Conservation (phyloP, 2,797 vertebrate genomes). For the Falco concolor region DNA sequence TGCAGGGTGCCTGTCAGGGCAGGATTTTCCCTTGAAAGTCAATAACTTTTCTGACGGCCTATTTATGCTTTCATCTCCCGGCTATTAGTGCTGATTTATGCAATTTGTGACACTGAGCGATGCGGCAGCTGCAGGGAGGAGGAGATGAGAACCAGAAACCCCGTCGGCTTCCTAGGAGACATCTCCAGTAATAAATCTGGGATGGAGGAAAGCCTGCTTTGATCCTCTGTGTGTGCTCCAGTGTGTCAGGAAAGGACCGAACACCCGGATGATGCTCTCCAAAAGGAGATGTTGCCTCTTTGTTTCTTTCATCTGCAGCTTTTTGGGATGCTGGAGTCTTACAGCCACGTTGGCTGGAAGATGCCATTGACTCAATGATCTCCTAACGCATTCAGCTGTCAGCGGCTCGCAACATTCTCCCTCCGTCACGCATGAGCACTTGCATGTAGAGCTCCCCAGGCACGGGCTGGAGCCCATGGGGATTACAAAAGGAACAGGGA, state of each 20-base stretch:
- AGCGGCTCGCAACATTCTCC: not conserved
- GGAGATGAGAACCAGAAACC: not conserved
- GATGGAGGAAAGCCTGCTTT: not conserved
- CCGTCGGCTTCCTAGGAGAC: not conserved
- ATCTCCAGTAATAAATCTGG: not conserved
- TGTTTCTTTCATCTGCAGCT: not conserved
- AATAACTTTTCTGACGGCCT: not conserved
- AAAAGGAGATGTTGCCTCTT: not conserved
- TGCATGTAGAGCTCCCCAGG: not conserved
- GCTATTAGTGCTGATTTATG: not conserved
- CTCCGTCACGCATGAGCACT: not conserved
- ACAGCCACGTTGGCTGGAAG: not conserved
- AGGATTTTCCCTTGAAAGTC: not conserved
- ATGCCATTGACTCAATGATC: not conserved
- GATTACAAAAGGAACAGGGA: not conserved
- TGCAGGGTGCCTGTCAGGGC: not conserved
- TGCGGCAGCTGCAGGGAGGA: not conserved
- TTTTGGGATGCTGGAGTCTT: not conserved
- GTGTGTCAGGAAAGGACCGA: not conserved
- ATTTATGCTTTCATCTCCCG: not conserved
- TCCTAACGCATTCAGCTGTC: not conserved
- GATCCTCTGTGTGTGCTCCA: not conserved
- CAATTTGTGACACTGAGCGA: not conserved
- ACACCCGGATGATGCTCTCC: accelerated
- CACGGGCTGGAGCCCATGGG: not conserved